Evolutionary conservation across 2,888 invertebrate species (phyloP).

Genomic region (Thymelicus sylvestris): DNA sequence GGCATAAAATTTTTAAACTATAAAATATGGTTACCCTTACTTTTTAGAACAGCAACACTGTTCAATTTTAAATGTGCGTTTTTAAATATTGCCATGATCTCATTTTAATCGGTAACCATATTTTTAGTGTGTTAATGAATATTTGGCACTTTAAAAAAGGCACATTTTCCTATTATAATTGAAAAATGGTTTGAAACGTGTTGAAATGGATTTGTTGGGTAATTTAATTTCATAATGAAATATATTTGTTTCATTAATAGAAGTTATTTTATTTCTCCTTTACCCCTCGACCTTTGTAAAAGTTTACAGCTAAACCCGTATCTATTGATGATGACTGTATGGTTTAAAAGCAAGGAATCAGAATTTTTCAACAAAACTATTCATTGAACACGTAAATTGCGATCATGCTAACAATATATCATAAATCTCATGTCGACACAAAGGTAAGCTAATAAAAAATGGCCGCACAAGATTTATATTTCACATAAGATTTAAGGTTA

Average conservation of each 20-base stretch:
- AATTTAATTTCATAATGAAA: slow-evolving; percentile 84
- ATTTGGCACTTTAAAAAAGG: slow-evolving; percentile 84
- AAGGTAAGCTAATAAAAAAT: no score
- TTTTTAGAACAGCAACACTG: slow-evolving; percentile 43
- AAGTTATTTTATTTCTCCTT: slow-evolving; percentile 63
- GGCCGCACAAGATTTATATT: no score
- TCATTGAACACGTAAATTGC: no score
- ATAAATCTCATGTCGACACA: no score
- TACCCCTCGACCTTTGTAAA: neutral
- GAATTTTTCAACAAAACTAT: no score
- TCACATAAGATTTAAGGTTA: no score
- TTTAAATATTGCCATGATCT: slow-evolving; percentile 68
- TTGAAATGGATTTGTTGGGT: slow-evolving; percentile 86
- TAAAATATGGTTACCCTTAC: slow-evolving; percentile 57
- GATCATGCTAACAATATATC: no score
- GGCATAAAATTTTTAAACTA: slow-evolving; percentile 77
- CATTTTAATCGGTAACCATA: slow-evolving; percentile 69
- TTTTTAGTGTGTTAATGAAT: slow-evolving; percentile 75
- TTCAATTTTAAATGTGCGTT: slow-evolving; percentile 48
- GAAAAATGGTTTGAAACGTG: slow-evolving; percentile 83
- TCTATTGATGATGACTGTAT: no score
- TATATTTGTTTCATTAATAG: slow-evolving; percentile 84
- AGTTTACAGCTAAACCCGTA: neutral
- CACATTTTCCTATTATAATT: slow-evolving; percentile 83
- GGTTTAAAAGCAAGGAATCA: no score